Percentiles rank a stretch among this genome's conserved stretches.
Conservation (phyloP, 2,888 invertebrate genomes). For the Branchipolynoe longqiensis region DNA sequence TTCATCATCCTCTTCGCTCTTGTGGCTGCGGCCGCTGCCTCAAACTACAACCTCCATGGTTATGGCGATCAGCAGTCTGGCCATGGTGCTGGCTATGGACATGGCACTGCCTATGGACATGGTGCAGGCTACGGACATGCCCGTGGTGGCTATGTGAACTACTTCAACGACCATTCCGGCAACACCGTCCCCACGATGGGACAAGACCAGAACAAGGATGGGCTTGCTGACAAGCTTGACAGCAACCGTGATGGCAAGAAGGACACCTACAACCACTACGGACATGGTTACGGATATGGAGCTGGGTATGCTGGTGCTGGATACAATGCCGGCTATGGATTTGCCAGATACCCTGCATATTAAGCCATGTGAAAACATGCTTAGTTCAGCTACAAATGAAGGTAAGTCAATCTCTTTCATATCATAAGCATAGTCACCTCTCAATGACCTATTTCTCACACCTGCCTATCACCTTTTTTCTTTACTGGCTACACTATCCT, state of each 20-base stretch:
- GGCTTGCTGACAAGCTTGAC: slow-evolving; percentile 38
- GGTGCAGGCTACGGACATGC: neutral
- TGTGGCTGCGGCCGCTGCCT: slow-evolving; percentile 8
- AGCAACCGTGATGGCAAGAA: slow-evolving; percentile 52
- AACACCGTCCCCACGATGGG: slow-evolving; percentile 47
- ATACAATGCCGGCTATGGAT: no score
- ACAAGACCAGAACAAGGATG: slow-evolving; percentile 52
- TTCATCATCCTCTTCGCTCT: slow-evolving; percentile 16
- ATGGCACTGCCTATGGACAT: slow-evolving; percentile 14
- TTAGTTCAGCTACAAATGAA: no score
- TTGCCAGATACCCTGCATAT: no score
- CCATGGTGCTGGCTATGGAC: slow-evolving; percentile 6
- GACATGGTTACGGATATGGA: slow-evolving; percentile 14
- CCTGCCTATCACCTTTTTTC: no score
- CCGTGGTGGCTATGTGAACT: slow-evolving; percentile 13
- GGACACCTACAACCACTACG: slow-evolving; percentile 5
- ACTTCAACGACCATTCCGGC: slow-evolving; percentile 34
- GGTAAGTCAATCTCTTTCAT: no score
- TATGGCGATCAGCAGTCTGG: no score
- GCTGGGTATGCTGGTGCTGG: no score
- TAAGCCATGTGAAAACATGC: no score
- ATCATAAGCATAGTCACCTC: no score
- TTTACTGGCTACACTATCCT: no score
- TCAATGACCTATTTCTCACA: no score
- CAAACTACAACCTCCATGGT: slow-evolving; percentile 2